Conservation (phyloP, 1,140 invertebrate species). For the Drosophila malerkotliana region DNA sequence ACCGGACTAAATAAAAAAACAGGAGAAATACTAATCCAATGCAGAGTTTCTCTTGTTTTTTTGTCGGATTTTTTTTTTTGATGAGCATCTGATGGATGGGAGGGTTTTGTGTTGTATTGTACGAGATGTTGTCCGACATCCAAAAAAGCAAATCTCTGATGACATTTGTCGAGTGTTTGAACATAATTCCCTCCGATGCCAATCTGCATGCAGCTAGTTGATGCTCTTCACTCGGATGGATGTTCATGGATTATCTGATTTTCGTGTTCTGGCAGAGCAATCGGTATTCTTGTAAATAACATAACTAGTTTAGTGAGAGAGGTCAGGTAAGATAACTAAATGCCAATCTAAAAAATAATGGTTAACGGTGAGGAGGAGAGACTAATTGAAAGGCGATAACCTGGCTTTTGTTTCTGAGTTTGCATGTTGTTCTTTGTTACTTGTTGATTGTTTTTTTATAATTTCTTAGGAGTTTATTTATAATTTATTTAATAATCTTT, state of each 20-base stretch:
- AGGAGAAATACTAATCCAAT: constrained; percentile 22
- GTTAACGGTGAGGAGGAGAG: constrained; percentile 10
- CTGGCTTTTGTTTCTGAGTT: constrained; percentile 18
- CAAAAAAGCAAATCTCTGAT: constrained; percentile 23
- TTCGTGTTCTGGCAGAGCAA: constrained; percentile 64
- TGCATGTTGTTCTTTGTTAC: constrained; percentile 23
- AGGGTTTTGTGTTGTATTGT: constrained; percentile 26
- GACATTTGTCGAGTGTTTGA: constrained; percentile 34
- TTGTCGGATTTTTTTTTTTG: constrained; percentile 9
- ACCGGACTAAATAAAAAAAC: constrained; percentile 6
- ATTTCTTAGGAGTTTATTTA: neutral
- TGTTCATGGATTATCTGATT: constrained; percentile 81
- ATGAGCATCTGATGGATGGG: constrained; percentile 26
- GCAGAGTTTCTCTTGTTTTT: constrained; percentile 20
- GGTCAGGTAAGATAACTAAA: constrained; percentile 51
- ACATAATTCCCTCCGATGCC: constrained; percentile 40
- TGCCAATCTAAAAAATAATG: constrained; percentile 24
- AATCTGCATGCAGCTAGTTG: constrained; percentile 44
- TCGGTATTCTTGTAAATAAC: constrained; percentile 73
- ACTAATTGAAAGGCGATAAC: constrained; percentile 41
- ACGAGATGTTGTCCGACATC: neutral
- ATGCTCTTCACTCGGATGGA: constrained; percentile 57
- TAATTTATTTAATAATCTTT: neutral
- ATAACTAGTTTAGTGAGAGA: constrained; percentile 37
- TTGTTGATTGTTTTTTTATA: constrained; percentile 15